Percentiles rank a stretch among this genome's conserved stretches.
Conservation (phyloP, 2,888 invertebrate species). For the Microctonus aethiopoides region DNA sequence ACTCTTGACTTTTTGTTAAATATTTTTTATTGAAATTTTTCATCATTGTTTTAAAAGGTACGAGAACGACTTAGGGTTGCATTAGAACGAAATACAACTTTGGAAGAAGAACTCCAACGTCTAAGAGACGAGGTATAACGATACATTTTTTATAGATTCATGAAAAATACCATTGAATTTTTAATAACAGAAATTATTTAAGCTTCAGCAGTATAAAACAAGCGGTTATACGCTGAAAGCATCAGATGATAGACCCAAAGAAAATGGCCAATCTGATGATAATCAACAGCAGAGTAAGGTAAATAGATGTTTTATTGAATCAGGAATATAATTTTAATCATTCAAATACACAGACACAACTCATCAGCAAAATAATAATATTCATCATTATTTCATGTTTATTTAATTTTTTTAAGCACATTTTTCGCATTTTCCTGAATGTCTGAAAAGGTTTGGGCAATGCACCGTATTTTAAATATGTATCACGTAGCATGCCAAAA, state of each 20-base stretch:
- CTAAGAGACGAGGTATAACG: constrained; percentile 92
- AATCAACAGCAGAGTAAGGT: constrained; percentile 72
- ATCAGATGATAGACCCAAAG: constrained; percentile 78
- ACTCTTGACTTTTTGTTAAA: not conserved
- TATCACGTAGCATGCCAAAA: constrained; percentile 9
- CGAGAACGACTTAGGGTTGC: constrained; percentile 96
- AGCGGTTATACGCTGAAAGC: constrained; percentile 74
- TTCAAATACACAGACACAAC: constrained; percentile 3
- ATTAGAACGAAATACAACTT: constrained; percentile 92
- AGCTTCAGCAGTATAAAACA: constrained; percentile 87
- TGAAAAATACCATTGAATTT: not conserved
- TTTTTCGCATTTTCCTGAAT: not conserved
- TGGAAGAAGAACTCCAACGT: constrained; percentile 95
- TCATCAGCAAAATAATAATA: constrained; percentile 6
- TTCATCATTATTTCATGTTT: not conserved
- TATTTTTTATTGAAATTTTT: not conserved
- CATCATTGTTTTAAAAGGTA: constrained; percentile 73
- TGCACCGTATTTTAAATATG: not conserved
- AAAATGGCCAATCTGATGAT: constrained; percentile 81
- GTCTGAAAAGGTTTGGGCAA: constrained; percentile 14
- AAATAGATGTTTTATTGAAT: constrained; percentile 31
- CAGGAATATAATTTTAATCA: not conserved
- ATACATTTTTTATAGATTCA: not conserved
- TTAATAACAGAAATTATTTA: constrained; percentile 36
- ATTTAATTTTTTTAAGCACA: not conserved